Evolutionary conservation across 2,797 vertebrate species (phyloP).

Genomic region (Acanthurus tractus): DNA sequence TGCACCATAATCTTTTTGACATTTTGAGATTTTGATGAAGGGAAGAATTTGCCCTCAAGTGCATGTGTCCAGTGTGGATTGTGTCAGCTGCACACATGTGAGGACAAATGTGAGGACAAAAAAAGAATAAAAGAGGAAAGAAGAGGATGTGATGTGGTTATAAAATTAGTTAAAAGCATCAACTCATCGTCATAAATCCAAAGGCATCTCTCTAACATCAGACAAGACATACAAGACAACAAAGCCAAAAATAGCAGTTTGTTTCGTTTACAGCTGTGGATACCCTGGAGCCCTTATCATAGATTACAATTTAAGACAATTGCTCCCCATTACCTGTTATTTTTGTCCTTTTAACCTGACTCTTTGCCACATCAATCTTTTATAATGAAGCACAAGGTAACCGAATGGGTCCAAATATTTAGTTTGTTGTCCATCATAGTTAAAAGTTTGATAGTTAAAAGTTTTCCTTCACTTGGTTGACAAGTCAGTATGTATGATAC

Average conservation of each 20-base stretch:
- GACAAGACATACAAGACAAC: slow-evolving; percentile 16
- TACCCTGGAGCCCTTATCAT: slow-evolving; percentile 1
- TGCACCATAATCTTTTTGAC: slow-evolving; percentile 45
- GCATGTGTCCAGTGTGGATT: slow-evolving; percentile 23
- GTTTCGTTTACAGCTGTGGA: neutral
- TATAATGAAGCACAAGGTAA: slow-evolving; percentile 79
- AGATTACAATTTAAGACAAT: neutral
- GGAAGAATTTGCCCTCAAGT: slow-evolving; percentile 39
- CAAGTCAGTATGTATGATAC: slow-evolving; percentile 85
- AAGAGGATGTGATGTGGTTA: slow-evolving; percentile 11
- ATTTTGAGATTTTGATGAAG: slow-evolving; percentile 56
- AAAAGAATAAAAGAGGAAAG: slow-evolving; percentile 6
- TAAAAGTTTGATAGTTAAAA: slow-evolving; percentile 62
- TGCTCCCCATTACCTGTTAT: slow-evolving; percentile 25
- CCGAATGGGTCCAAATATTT: slow-evolving; percentile 65
- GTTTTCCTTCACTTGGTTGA: slow-evolving; percentile 73
- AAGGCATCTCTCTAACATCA: slow-evolving; percentile 9
- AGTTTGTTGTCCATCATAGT: slow-evolving; percentile 73
- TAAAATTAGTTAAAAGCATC: slow-evolving; percentile 18
- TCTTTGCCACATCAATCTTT: slow-evolving; percentile 58
- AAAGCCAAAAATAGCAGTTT: neutral
- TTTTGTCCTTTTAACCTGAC: slow-evolving; percentile 24
- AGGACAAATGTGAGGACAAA: neutral
- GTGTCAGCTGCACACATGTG: slow-evolving; percentile 19
- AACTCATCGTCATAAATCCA: neutral